phyloP scores from a whole-genome alignment of 2,888 invertebrate genomes.

The Prenolepis imparis region DNA sequence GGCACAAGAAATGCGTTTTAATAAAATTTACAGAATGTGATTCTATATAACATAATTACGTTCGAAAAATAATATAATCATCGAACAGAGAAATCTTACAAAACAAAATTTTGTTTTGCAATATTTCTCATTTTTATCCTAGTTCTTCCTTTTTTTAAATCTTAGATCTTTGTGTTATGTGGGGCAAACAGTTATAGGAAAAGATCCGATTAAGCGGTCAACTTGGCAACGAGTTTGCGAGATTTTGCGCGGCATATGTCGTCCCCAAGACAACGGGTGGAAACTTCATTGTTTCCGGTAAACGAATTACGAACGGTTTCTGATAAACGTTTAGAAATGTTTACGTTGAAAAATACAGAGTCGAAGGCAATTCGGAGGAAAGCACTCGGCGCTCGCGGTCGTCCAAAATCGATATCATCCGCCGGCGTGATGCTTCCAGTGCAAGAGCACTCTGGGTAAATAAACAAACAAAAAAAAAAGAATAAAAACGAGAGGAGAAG shows the following conservation, averaged over 20 bases:
- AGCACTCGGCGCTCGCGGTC: conserved; percentile 3
- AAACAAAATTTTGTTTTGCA: background rate
- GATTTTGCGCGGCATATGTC: background rate
- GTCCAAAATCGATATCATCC: conserved; percentile 38
- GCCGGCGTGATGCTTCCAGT: conserved; percentile 48
- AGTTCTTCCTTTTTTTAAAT: background rate
- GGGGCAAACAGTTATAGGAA: background rate
- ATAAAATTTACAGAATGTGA: background rate
- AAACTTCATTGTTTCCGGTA: conserved; percentile 18
- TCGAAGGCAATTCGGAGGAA: conserved; percentile 4
- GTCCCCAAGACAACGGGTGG: background rate
- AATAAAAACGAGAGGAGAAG: conserved; percentile 5
- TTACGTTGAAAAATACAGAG: conserved; percentile 42
- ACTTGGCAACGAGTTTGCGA: background rate
- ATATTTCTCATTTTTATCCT: background rate
- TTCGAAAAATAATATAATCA: background rate
- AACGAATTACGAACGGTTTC: conserved; percentile 37
- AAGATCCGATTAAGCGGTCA: background rate
- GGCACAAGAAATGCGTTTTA: background rate
- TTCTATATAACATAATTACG: background rate
- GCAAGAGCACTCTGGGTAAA: conserved; percentile 53
- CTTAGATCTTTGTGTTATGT: background rate
- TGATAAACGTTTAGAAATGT: conserved; percentile 32
- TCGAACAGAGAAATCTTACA: background rate
- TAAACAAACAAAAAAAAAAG: conserved; percentile 14